Evolutionary conservation across 2,888 invertebrate genomes (phyloP), one percentile per base, ranked within the genome.

Genomic region (Mantis religiosa): DNA sequence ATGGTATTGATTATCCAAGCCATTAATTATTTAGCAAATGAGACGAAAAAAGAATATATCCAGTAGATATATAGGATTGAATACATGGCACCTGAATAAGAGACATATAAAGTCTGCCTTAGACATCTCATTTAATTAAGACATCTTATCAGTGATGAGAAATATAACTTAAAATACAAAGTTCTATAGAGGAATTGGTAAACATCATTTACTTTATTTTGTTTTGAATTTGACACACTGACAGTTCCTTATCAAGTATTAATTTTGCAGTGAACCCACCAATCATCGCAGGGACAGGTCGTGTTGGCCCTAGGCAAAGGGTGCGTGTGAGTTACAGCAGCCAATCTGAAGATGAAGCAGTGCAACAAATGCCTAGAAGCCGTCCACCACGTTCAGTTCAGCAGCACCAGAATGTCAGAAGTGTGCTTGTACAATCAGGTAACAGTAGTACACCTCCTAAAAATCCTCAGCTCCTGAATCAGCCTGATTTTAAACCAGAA

Each of bases 301-400:
- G 93, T 89, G 93, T 93, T 28, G 93, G 93, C 25, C 93, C 93
- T 83, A 92, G 93, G 28, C 93, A 93, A 90, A 92, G 90, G 83
- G 28, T 83, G 2, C 81, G 89, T 20, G 54, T 83, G n/a, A 89
- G 88, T 82, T 89, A 89, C 82, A 89, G 89, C 85, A 89, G 89
- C 83, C 89, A 89, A 30, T 89, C 89, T 20, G 89, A 89, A 30
- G 89, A 89, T 83, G 89, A 89, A 54, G 28, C 87, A 34, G 34
- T 41, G 27, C 30, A 41, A 8, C 85, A 41, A 15, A 85, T 20
- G 15, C 71, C 83, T 8, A 27, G 27, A 54, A 41, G 20, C 28
- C 82, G 28, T 25, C 83, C 30, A 82, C 28, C 71, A n/a, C 87
- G 28, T 12, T 87, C 87, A 30, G 54, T 25, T 71, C 54, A 71